Evolutionary conservation across 1,140 invertebrate species (phyloP).

Genomic region (Belonocnema kinseyi): DNA sequence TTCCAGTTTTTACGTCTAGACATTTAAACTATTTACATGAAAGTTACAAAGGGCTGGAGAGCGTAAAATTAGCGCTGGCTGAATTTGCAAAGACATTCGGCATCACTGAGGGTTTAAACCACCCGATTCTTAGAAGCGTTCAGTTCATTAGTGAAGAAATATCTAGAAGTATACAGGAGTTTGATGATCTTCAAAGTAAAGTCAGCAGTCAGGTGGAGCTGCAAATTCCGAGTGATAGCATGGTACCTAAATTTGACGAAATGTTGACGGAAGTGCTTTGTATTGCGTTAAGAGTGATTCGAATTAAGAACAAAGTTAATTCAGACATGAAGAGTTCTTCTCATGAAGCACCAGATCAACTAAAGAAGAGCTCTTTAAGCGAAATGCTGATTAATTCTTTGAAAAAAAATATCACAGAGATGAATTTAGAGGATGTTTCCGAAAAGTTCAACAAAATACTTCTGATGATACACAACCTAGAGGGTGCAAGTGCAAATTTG

Average conservation of each 20-base stretch:
- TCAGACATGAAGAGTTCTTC: conserved; percentile 37
- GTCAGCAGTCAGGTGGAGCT: not conserved
- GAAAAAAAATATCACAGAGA: conserved; percentile 75
- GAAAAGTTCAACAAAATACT: conserved; percentile 55
- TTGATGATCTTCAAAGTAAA: conserved; percentile 42
- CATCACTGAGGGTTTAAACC: conserved; percentile 59
- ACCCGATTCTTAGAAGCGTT: conserved; percentile 64
- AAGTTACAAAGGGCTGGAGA: conserved; percentile 60
- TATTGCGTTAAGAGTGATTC: not conserved
- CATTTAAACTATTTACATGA: conserved; percentile 61
- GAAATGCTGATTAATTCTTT: conserved; percentile 81
- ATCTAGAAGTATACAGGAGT: conserved; percentile 42
- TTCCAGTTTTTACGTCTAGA: conserved; percentile 68
- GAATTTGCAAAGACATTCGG: conserved; percentile 68
- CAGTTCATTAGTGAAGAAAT: conserved; percentile 55
- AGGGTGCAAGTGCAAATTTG: conserved; percentile 35
- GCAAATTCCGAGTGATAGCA: no score
- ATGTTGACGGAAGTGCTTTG: conserved; percentile 58
- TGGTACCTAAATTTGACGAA: not conserved
- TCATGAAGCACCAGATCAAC: not conserved
- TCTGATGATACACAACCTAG: conserved; percentile 38
- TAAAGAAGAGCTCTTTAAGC: conserved; percentile 68
- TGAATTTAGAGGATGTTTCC: conserved; percentile 75
- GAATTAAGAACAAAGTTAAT: conserved; percentile 29
- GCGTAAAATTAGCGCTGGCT: conserved; percentile 62